These are phyloP conservation scores for Anaspis maculata DNA, from an alignment of 2,888 invertebrate genomes.

Conservation along the genomic window DNA sequence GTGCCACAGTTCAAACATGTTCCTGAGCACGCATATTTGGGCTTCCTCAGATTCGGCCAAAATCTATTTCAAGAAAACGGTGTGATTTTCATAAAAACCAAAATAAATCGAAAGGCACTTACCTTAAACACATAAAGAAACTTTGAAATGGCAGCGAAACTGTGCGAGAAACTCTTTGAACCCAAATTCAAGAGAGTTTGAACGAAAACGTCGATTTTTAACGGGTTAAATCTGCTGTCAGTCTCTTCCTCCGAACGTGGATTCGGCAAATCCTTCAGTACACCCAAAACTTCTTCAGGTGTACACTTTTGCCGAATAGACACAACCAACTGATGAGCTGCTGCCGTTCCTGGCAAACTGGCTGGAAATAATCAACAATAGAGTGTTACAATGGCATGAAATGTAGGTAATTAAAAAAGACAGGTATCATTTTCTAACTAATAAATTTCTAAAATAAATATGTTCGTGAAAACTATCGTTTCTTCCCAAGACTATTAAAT, in stretches of 20 bases:
- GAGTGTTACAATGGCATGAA: too few species aligned
- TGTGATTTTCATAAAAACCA: background rate
- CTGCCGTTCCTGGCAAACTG: constrained; percentile 67
- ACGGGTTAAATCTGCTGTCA: constrained; percentile 73
- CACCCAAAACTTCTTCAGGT: constrained; percentile 79
- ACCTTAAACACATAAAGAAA: constrained; percentile 88
- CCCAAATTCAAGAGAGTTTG: constrained; percentile 89
- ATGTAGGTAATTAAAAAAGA: too few species aligned
- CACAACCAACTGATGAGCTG: constrained; percentile 79
- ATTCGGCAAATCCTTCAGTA: constrained; percentile 80
- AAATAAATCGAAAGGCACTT: constrained; percentile 8
- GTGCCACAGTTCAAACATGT: constrained; percentile 92
- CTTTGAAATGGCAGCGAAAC: constrained; percentile 97
- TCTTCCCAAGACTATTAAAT: too few species aligned
- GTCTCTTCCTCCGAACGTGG: constrained; percentile 67
- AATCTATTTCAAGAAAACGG: constrained; percentile 50
- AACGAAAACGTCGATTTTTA: constrained; percentile 96
- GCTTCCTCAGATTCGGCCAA: constrained; percentile 92
- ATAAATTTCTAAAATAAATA: too few species aligned
- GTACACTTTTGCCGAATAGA: constrained; percentile 85
- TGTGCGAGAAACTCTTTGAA: constrained; percentile 95
- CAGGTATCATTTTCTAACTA: too few species aligned
- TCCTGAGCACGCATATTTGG: constrained; percentile 86
- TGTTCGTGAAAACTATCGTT: too few species aligned
- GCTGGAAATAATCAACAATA: constrained; percentile 47